Percentiles rank a stretch among this genome's conserved stretches.
Conservation (phyloP, 2,888 invertebrate genomes). For the Ormyrus nitidulus region DNA sequence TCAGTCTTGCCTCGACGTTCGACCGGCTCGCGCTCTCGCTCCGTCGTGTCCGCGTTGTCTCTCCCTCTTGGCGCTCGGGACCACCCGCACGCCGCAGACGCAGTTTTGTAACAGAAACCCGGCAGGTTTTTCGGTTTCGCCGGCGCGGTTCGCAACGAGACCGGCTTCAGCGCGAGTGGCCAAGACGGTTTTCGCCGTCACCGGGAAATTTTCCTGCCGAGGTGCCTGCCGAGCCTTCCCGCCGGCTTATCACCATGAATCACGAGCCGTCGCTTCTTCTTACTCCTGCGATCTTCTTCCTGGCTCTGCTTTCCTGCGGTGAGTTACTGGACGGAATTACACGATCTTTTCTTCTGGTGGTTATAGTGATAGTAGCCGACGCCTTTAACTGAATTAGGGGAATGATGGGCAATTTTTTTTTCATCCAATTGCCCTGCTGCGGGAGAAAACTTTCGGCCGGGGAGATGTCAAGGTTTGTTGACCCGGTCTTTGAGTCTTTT, state of each 20-base stretch:
- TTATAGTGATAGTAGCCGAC: no score
- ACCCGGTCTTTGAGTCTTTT: no score
- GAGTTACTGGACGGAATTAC: slow-evolving; percentile 15
- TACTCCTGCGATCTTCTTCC: neutral
- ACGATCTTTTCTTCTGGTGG: no score
- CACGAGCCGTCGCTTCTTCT: neutral
- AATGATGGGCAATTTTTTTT: no score
- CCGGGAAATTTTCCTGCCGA: neutral
- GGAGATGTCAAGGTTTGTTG: no score
- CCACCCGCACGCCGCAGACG: neutral
- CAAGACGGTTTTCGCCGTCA: neutral
- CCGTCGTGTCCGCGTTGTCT: neutral
- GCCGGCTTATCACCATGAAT: slow-evolving; percentile 28
- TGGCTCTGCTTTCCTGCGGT: slow-evolving; percentile 36
- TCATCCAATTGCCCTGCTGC: no score
- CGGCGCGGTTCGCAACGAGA: neutral
- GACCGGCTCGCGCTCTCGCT: slow-evolving; percentile 29
- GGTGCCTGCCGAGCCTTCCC: neutral
- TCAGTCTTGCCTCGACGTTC: slow-evolving; percentile 49
- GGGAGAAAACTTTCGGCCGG: no score
- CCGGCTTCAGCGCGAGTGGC: neutral
- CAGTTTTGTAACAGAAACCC: neutral
- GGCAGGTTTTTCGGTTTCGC: neutral
- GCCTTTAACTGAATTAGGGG: no score
- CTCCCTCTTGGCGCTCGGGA: neutral